Evolutionary conservation across 2,113 vertebrate genomes (phyloP).

Genomic region (Myotis davidii): DNA sequence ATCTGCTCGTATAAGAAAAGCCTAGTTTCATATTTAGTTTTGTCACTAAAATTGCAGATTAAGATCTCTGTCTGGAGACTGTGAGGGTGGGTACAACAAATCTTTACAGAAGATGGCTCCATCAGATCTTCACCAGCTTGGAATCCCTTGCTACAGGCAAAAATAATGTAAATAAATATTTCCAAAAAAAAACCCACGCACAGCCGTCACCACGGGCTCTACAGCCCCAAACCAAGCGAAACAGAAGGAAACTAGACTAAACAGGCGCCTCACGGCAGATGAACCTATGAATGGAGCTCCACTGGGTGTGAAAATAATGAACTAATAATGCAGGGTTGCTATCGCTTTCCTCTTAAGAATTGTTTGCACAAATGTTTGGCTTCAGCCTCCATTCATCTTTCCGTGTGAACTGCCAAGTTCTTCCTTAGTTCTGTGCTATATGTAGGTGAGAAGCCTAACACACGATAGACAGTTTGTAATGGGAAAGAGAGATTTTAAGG

Average conservation of each 20-base stretch:
- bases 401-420: neutral
- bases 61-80: neutral
- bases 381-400: neutral
- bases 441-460: neutral
- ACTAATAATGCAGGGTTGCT: neutral
- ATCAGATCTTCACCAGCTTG: constrained; percentile 58
- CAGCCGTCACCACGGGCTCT: neutral
- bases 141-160: constrained; percentile 63
- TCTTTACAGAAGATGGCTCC: constrained; percentile 68
- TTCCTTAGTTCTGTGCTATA: neutral
- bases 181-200: fast-evolving
- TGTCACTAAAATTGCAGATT: neutral
- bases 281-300: neutral
- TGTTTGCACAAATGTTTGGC: neutral
- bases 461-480: neutral
- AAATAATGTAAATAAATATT: constrained; percentile 18
- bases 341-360: neutral
- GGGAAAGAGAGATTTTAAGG: neutral
- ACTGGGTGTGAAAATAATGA: neutral
- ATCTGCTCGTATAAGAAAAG: neutral
- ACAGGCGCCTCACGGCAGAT: neutral
- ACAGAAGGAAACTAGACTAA: neutral
- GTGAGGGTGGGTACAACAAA: neutral
- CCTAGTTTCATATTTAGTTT: neutral
- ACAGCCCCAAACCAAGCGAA: neutral